These are phyloP conservation scores for Musca vetustissima DNA, from an alignment of 1,140 invertebrate genomes.

Conservation along the genomic window DNA sequence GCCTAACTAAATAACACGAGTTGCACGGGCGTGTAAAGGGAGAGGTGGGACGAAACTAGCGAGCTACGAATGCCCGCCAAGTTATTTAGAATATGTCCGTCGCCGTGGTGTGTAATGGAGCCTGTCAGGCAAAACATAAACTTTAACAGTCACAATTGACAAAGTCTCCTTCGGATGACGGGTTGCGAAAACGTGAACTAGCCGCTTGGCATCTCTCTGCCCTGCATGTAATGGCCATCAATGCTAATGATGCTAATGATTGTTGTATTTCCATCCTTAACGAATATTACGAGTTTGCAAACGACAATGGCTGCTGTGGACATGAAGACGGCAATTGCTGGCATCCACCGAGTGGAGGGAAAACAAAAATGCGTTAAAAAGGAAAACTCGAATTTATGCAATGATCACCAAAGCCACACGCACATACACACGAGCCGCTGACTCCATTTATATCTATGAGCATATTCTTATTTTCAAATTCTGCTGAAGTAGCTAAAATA, in stretches of 20 bases:
- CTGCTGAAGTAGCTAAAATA: no score
- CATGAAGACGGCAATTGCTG: no score
- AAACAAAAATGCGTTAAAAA: no score
- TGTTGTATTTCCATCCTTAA: constrained; percentile 15
- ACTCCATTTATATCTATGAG: no score
- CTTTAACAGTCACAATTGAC: constrained; percentile 22
- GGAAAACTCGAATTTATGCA: no score
- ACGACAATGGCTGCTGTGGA: no score
- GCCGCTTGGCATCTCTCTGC: neutral
- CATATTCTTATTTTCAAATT: no score
- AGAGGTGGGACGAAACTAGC: neutral
- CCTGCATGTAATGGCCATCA: constrained; percentile 21
- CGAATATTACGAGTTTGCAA: neutral
- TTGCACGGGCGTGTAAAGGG: neutral
- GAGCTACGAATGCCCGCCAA: neutral
- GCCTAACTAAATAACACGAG: constrained; percentile 7
- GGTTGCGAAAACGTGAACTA: neutral
- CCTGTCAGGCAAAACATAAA: constrained; percentile 24
- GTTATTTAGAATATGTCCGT: constrained; percentile 13
- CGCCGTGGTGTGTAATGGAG: constrained; percentile 15
- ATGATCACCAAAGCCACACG: no score
- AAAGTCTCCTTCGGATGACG: constrained; percentile 10
- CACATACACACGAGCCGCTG: no score
- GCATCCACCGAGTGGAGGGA: no score
- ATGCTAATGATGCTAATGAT: constrained; percentile 24